Evolutionary conservation across 2,797 vertebrate genomes (phyloP), one percentile per base, ranked within the genome.

Genomic region (Chromobotia macracanthus): DNA sequence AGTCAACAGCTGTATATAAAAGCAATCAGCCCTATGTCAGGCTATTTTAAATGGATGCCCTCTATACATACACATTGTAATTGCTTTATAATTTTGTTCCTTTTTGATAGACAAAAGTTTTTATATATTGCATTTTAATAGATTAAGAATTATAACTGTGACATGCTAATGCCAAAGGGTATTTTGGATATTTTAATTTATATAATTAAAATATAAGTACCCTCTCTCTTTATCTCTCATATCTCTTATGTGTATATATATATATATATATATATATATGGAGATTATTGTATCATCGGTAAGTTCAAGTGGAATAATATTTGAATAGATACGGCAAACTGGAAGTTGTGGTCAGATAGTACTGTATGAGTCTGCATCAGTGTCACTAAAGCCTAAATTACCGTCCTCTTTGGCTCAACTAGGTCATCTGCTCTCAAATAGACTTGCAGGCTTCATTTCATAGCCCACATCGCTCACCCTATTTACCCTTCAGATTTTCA

Each of bases 371-470:
- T 80, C 50, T 75, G 72, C 64, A 13, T 66, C 75, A 77, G 71
- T 82, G 80, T 86, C 68, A 79, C 71, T 75, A 76, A 75, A 87
- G 79, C 87, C 83, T 83, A 82, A 70, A 86, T 83, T 78, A 64
- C 77, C 66, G 75, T 80, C 79, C 83, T 84, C 77, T 65, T 72
- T 80, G 74, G 69, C 74, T 80, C 79, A 89, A 87, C 70, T 88
- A 83, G 87, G 87, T 82, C 87, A 86, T 65, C 48, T 13, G 83
- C 72, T 66, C 79, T 80, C 71, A 84, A 81, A 80, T 82, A 77
- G 68, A 23, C 72, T 82, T 69, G 61, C 64, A 65, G 61, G 25
- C 73, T 82, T 68, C 18, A 72, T 77, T 82, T 83, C 67, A 12
- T 67, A 78, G 70, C 70, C 81, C 66, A 51, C 63, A 72, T 74